phyloP scores from a whole-genome alignment of 2,888 invertebrate species.

The Lumbricus terrestris region DNA sequence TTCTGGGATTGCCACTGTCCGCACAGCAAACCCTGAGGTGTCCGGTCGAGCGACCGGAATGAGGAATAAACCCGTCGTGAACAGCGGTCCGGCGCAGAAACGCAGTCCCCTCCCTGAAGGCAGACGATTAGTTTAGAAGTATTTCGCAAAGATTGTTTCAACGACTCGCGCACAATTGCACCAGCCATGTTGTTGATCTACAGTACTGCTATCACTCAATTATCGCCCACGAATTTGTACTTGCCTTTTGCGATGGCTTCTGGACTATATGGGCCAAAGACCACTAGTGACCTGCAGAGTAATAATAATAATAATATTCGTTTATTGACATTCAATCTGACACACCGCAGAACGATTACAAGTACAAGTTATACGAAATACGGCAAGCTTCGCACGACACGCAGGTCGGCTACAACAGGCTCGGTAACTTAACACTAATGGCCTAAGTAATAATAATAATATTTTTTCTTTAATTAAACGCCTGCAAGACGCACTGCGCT shows the following conservation, averaged over 20 bases:
- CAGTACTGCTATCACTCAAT: not conserved
- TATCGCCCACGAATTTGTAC: not conserved
- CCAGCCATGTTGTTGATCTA: not conserved
- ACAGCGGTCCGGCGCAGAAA: not conserved
- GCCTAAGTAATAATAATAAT: too few relatives aligned
- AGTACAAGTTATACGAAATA: too few relatives aligned
- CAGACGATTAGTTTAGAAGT: not conserved
- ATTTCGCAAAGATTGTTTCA: not conserved
- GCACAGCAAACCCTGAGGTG: not conserved
- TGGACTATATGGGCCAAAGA: not conserved
- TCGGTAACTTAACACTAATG: too few relatives aligned
- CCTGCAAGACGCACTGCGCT: too few relatives aligned
- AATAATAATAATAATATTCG: too few relatives aligned
- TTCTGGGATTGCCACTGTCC: not conserved
- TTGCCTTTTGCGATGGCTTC: not conserved
- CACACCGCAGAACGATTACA: too few relatives aligned
- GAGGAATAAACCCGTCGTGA: not conserved
- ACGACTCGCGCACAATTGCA: not conserved
- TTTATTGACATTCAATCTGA: too few relatives aligned
- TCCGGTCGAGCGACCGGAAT: not conserved
- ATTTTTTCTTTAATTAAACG: too few relatives aligned
- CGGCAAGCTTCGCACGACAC: too few relatives aligned
- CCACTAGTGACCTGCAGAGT: too few relatives aligned
- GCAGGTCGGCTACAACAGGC: too few relatives aligned
- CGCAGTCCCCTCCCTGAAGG: not conserved